Conservation (phyloP, 2,113 vertebrate species). For the Nothocercus nigrocapillus region DNA sequence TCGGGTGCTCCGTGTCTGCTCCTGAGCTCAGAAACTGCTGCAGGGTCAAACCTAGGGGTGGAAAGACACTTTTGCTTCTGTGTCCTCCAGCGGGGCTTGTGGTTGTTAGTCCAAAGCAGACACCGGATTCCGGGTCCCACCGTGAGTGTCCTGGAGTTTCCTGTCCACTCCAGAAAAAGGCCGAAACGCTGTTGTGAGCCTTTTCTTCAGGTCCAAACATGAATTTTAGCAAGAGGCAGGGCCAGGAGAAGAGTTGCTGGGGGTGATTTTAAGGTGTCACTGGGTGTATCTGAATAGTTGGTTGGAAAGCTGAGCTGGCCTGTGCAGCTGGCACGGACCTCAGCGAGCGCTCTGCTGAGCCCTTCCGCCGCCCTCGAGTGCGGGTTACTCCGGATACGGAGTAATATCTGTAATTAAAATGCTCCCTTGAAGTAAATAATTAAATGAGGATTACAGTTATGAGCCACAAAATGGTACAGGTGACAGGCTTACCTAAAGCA, state of each 20-base stretch:
- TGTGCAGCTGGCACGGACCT: neutral
- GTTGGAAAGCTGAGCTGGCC: neutral
- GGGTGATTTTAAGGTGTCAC: too few species aligned
- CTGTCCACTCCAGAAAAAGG: neutral
- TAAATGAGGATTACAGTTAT: slow-evolving; percentile 55
- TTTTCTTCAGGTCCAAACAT: neutral
- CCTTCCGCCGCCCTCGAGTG: neutral
- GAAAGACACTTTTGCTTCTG: neutral
- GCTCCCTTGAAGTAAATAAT: slow-evolving; percentile 64
- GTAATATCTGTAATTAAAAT: slow-evolving; percentile 55
- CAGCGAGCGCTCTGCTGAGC: neutral
- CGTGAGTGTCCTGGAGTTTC: too few species aligned
- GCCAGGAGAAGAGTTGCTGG: neutral
- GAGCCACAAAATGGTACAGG: slow-evolving; percentile 32
- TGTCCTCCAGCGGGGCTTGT: neutral
- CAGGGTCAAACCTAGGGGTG: neutral
- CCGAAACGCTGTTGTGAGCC: neutral
- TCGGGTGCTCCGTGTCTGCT: fast-evolving
- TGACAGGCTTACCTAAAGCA: slow-evolving; percentile 40
- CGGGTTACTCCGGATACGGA: slow-evolving; percentile 6
- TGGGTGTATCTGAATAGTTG: too few species aligned
- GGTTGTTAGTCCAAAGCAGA: neutral
- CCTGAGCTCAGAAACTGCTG: neutral
- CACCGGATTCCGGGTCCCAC: too few species aligned
- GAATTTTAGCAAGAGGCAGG: too few species aligned